Base-by-base conservation (phyloP, 2,113 vertebrate species). In the Nothobranchius furzeri region DNA sequence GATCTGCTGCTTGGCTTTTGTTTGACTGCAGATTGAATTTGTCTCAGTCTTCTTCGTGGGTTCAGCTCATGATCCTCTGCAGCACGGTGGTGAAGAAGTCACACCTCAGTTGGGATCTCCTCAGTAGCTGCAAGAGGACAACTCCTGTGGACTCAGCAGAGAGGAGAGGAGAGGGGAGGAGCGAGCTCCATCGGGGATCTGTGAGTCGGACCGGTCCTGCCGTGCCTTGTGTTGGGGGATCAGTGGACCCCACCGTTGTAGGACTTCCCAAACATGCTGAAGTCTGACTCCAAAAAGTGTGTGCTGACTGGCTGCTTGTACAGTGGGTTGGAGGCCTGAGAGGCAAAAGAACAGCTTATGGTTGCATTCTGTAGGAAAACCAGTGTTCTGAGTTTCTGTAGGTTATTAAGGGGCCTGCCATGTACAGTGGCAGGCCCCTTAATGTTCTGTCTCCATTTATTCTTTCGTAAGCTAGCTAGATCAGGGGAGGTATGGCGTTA, bases 301-400 rank as follows among this genome's bases (percentile, higher is more conserved):
- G 93, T 96, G 37, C 96, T 93, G 85, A 95, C 93, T 5, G 95
- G 94, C 85, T 95, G 95, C 89, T 97, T 94, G 90, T 98, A 99
- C 68, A 99, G 94, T 50, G 97, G 96, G 82, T 99, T 99, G 77
- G 95, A 96, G 45, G 96, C 96, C 97, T 99, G 75, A 7, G 43
- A 43, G 73, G 12, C 0, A 9, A 14, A 1, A 52, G 49, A 8
- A 24, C 6, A 10, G 37, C 42, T 24, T 40, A 48, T 7, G 20
- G 30, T 50, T 45, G 43, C 11, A 10, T 12, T 12, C 10, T 45
- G 9, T 45, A 45, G 43, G 43, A 12, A 12, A 45, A 3, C 3
- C 37, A 40, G 37, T 40, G 37, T 30, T 30, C 30, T 30, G 30
- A 4, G 4, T 4, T 30, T 30, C 4, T 30, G 4, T 30, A 20